These are phyloP conservation scores for Asteroscopus sphinx DNA, from an alignment of 2,888 invertebrate genomes.

Conservation along the genomic window DNA sequence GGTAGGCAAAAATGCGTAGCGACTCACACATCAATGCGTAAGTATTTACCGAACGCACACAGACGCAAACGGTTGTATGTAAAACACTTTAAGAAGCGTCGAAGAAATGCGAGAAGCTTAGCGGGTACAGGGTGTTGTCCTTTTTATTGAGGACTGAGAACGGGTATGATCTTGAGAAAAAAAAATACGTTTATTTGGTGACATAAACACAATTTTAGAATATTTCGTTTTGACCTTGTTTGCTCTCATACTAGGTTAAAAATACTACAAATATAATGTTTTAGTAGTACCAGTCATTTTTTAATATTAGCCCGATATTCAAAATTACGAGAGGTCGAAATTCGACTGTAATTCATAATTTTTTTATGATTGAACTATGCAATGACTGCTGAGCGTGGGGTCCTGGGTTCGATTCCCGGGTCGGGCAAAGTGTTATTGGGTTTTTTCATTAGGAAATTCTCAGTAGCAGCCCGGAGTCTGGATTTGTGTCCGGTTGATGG, in stretches of 20 bases:
- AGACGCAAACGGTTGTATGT: conserved; percentile 80
- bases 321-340: too few relatives aligned
- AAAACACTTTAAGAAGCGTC: conserved; percentile 90
- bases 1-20: conserved; percentile 87
- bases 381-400: too few relatives aligned
- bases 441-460: too few relatives aligned
- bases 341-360: too few relatives aligned
- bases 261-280: too few relatives aligned
- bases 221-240: neutral
- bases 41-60: conserved; percentile 86
- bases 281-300: too few relatives aligned
- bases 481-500: too few relatives aligned
- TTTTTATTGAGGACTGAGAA: conserved; percentile 31
- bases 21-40: conserved; percentile 87
- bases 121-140: conserved; percentile 77
- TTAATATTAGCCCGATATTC: too few relatives aligned
- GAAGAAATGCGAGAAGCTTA: conserved; percentile 90
- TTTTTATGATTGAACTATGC: too few relatives aligned
- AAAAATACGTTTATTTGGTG: neutral
- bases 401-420: too few relatives aligned
- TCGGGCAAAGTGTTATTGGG: too few relatives aligned
- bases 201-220: neutral
- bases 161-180: conserved; percentile 22
- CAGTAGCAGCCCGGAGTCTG: too few relatives aligned
- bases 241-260: neutral